Base-by-base conservation (phyloP, 92 coral and sea anemone genomes). In the Palythoa grandiflora region DNA sequence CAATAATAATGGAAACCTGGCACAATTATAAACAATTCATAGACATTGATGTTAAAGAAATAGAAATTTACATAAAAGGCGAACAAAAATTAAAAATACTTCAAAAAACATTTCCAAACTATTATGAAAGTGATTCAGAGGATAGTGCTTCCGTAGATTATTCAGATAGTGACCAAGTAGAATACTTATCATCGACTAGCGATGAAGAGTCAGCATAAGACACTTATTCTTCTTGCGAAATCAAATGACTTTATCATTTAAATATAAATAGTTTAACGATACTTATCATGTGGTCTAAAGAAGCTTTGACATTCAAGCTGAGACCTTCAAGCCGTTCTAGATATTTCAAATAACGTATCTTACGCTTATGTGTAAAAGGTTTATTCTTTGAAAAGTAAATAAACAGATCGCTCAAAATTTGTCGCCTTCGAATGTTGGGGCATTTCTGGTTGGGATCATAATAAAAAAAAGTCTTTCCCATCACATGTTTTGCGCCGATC, bases 341-440 rank as follows among this genome's bases (percentile, higher is more conserved):
- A 37, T 19, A 3, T 71, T 71, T 71, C 37, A 71, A 38, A 71
- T 71, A 71, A 16, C 9, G 48, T 12, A 71, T 71, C 12, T 71
- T 71, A 71, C 2, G 51, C 37, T 71, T 71, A 71, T 50, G 76
- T 71, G 76, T 71, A 71, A 71, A 71, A 71, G 12, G 37, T 38
- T 3, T 71, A 35, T 38, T 38, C 37, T 37, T 71, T 71, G 50
- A 37, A 9, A 71, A 71, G 37, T 71, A 71, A 71, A 71, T 71
- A 14, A 71, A 38, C 10, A 71, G 37, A 37, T 71, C 76, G 16
- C 16, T 71, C 10, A 71, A 71, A 71, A 71, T 12, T 71, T 71
- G 76, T 9, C 76, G 76, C 37, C 37, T 71, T 3, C 76, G 51
- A 71, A 38, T 71, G 12, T 71, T n/a, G 10, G 76, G 2, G 3